Conservation (phyloP, 2,113 vertebrate genomes). For the Neopipo cinnamomea region DNA sequence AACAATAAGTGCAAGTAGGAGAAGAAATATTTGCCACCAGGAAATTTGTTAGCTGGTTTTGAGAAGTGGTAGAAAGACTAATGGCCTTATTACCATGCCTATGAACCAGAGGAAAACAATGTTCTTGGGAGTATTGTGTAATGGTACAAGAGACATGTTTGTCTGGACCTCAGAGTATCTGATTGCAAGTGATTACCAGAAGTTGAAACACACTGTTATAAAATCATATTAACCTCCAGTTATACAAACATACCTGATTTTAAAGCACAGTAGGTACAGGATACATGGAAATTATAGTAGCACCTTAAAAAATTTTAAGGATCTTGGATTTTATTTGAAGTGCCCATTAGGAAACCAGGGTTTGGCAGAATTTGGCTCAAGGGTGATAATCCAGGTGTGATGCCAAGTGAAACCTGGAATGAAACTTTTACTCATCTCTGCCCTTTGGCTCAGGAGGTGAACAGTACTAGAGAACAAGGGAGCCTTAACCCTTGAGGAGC, state of each 20-base stretch:
- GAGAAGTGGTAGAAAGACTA: background rate
- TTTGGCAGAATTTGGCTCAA: background rate
- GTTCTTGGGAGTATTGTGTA: background rate
- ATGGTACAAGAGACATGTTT: background rate
- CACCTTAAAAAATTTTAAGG: background rate
- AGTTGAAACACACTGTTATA: background rate
- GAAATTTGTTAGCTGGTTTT: background rate
- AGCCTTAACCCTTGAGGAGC: background rate
- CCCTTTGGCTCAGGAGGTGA: background rate
- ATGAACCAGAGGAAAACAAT: background rate
- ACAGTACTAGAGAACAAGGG: background rate
- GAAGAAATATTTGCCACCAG: background rate
- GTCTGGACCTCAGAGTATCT: background rate
- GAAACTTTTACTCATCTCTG: background rate
- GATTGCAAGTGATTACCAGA: background rate
- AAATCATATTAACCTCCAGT: background rate
- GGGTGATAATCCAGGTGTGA: background rate
- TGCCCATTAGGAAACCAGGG: background rate
- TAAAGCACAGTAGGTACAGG: background rate
- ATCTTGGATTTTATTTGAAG: background rate
- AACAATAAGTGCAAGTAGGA: background rate
- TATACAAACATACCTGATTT: background rate
- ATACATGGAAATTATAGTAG: background rate
- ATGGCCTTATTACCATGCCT: background rate
- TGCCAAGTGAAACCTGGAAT: background rate